Conservation (phyloP, 2,888 invertebrate genomes). For the Carpatolechia fugitivella region DNA sequence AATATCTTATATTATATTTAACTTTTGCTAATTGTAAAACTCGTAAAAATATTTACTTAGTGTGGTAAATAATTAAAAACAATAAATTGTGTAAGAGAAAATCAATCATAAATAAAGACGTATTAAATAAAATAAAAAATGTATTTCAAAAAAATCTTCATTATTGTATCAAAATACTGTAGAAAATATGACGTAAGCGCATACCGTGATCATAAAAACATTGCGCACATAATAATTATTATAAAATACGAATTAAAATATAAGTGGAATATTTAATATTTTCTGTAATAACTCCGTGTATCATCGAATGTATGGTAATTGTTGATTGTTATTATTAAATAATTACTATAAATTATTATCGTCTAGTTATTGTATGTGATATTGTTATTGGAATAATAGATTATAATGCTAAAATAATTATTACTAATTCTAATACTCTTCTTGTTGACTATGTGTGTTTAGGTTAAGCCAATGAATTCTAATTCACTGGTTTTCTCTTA, state of each 20-base stretch:
- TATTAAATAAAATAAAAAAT: not conserved
- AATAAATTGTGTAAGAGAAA: slow-evolving; percentile 1
- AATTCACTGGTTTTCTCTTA: slow-evolving; percentile 42
- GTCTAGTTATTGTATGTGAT: slow-evolving; percentile 76
- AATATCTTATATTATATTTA: slow-evolving; percentile 11
- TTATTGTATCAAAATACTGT: no score
- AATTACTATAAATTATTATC: slow-evolving; percentile 48
- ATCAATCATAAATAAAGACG: slow-evolving; percentile 18
- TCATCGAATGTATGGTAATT: slow-evolving; percentile 70
- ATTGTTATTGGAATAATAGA: slow-evolving; percentile 76
- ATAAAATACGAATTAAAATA: slow-evolving; percentile 59
- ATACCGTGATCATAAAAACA: slow-evolving; percentile 54
- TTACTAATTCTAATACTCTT: slow-evolving; percentile 59
- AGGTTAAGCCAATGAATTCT: not conserved
- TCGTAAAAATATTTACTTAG: not conserved
- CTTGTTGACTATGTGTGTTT: slow-evolving; percentile 73
- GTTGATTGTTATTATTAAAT: slow-evolving; percentile 69
- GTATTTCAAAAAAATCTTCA: not conserved
- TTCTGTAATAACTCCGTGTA: slow-evolving; percentile 58
- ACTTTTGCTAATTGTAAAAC: slow-evolving; percentile 15
- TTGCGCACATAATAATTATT: slow-evolving; percentile 19
- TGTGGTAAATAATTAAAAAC: not conserved
- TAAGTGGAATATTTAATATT: slow-evolving; percentile 46
- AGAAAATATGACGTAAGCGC: not conserved
- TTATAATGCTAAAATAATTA: slow-evolving; percentile 62